Evolutionary conservation across 2,113 vertebrate species (phyloP).

Genomic region (Vimba vimba): DNA sequence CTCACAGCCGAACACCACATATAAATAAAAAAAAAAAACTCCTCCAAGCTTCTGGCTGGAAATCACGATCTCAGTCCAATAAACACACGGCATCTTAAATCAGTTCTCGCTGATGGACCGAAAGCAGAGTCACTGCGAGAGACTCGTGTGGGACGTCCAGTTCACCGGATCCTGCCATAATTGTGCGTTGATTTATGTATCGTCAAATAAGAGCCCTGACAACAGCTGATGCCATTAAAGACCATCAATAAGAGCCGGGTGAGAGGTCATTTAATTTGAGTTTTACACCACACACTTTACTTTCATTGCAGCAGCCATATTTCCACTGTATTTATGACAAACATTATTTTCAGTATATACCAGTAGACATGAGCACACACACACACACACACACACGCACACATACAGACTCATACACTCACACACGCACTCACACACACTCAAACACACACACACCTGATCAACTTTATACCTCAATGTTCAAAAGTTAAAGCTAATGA

Average conservation of each 20-base stretch:
- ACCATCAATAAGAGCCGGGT: constrained; percentile 79
- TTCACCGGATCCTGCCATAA: constrained; percentile 69
- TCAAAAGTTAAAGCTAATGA: neutral
- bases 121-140: too few relatives aligned
- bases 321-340: constrained; percentile 73
- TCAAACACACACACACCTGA: neutral
- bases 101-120: too few relatives aligned
- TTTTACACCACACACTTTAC: constrained; percentile 77
- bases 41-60: neutral
- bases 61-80: constrained; percentile 35
- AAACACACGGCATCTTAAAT: neutral
- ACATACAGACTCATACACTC: neutral
- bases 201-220: constrained; percentile 73
- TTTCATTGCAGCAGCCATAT: constrained; percentile 75
- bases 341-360: constrained; percentile 73
- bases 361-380: neutral
- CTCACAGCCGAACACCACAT: too few relatives aligned
- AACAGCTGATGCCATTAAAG: constrained; percentile 78
- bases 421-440: neutral
- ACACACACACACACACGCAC: neutral
- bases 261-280: constrained; percentile 84
- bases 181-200: constrained; percentile 80
- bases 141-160: neutral
- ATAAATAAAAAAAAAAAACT: constrained; percentile 36
- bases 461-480: neutral